These are phyloP conservation scores for Archocentrus centrarchus DNA, from an alignment of 2,113 vertebrate genomes.

Conservation along the genomic window DNA sequence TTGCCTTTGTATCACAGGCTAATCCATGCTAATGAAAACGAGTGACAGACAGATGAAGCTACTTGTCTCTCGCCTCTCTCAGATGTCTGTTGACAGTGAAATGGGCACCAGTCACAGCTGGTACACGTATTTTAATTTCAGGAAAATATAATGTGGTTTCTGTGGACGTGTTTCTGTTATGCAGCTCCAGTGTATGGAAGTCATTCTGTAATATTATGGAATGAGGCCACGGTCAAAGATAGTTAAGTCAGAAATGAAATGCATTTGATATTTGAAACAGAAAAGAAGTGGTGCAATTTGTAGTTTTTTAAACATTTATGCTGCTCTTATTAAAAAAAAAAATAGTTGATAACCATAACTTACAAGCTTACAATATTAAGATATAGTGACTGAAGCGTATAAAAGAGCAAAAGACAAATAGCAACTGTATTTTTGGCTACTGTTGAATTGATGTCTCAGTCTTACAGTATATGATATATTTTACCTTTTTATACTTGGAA, in stretches of 20 bases:
- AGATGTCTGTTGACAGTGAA: slow-evolving; percentile 35
- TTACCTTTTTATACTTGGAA: background rate
- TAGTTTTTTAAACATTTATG: slow-evolving; percentile 20
- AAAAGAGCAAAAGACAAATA: background rate
- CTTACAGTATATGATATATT: background rate
- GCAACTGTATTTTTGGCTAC: background rate
- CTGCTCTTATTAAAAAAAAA: background rate
- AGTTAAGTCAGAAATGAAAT: background rate
- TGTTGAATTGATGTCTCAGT: background rate
- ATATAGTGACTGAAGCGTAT: background rate
- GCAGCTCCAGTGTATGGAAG: background rate
- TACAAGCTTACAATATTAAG: background rate
- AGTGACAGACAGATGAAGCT: slow-evolving; percentile 58
- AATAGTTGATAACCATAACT: background rate
- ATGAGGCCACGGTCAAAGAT: background rate
- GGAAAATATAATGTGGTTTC: slow-evolving; percentile 32
- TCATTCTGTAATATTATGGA: slow-evolving; percentile 3
- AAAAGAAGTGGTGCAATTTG: slow-evolving; percentile 3
- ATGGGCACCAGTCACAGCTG: slow-evolving; percentile 36
- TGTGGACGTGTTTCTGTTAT: slow-evolving; percentile 24
- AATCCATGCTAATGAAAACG: slow-evolving; percentile 53
- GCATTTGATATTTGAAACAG: background rate
- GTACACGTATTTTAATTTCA: slow-evolving; percentile 42
- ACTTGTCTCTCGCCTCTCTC: slow-evolving; percentile 23
- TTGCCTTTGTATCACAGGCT: slow-evolving; percentile 53